Conservation (phyloP, 2,113 vertebrate species). For the Trematomus loennbergii region DNA sequence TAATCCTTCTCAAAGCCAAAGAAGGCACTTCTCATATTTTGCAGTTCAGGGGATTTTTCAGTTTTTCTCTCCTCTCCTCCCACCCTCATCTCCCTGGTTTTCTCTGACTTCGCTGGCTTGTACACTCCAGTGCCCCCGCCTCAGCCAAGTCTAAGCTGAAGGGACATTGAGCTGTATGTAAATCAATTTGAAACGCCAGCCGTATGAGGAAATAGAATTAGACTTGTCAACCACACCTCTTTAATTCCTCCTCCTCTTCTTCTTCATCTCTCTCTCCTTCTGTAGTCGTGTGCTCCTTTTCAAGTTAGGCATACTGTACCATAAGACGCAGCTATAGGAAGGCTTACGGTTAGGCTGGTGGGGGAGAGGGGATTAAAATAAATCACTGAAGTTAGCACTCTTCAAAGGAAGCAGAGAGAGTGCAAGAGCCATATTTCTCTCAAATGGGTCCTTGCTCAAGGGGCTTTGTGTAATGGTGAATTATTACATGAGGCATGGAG, state of each 20-base stretch:
- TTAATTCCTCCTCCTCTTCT: slow-evolving; percentile 61
- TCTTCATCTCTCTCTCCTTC: slow-evolving; percentile 45
- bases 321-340: slow-evolving; percentile 70
- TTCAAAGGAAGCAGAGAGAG: slow-evolving; percentile 73
- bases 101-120: slow-evolving; percentile 45
- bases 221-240: slow-evolving; percentile 71
- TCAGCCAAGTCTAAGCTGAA: slow-evolving; percentile 62
- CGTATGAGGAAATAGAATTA: slow-evolving; percentile 78
- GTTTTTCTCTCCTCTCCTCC: slow-evolving; percentile 26
- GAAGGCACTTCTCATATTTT: slow-evolving; percentile 39
- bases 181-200: slow-evolving; percentile 76
- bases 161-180: slow-evolving; percentile 77
- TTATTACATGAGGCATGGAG: slow-evolving; percentile 71
- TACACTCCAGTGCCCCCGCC: slow-evolving; percentile 48
- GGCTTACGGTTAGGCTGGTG: slow-evolving; percentile 69
- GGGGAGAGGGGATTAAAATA: slow-evolving; percentile 70
- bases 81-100: slow-evolving; percentile 32
- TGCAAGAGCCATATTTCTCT: slow-evolving; percentile 62
- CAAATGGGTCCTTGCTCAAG: slow-evolving; percentile 72
- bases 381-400: slow-evolving; percentile 73
- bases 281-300: slow-evolving; percentile 44
- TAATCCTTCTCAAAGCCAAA: slow-evolving; percentile 40
- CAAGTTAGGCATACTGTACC: slow-evolving; percentile 46
- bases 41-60: slow-evolving; percentile 48
- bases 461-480: slow-evolving; percentile 72